Percentiles rank a stretch among this genome's conserved stretches.
Conservation (phyloP, 2,797 vertebrate genomes). For the Saxicola maurus region DNA sequence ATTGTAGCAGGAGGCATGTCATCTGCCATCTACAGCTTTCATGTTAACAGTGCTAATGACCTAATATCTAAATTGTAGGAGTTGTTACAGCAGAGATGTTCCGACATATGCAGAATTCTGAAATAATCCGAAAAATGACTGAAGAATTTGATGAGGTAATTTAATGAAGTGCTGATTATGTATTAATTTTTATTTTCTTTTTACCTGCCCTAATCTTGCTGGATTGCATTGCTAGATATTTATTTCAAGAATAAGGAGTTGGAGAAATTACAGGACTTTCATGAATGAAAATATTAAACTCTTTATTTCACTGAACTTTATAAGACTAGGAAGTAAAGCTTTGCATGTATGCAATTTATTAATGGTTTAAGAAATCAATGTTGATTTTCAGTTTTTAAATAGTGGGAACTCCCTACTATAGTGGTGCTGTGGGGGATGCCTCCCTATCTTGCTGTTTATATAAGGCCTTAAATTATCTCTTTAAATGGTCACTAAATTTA, state of each 20-base stretch:
- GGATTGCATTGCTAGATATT: background rate
- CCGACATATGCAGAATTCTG: constrained; percentile 98
- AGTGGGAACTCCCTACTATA: background rate
- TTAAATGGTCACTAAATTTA: background rate
- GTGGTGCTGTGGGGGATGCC: background rate
- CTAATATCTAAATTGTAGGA: constrained; percentile 75
- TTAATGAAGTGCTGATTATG: constrained; percentile 1
- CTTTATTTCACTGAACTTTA: background rate
- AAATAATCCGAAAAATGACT: constrained; percentile 99
- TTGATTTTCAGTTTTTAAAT: background rate
- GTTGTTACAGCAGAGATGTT: constrained; percentile 98
- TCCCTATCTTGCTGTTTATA: background rate
- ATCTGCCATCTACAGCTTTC: background rate
- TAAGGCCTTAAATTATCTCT: background rate
- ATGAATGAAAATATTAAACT: background rate
- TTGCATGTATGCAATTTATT: background rate
- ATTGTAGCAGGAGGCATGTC: background rate
- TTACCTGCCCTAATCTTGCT: background rate
- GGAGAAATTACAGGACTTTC: background rate
- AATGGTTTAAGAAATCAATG: background rate
- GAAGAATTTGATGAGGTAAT: constrained; percentile 99
- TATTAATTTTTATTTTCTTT: background rate
- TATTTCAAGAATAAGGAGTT: background rate
- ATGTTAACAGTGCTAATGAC: constrained; percentile 17
- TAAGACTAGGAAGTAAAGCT: background rate